Conservation (phyloP, 2,113 vertebrate genomes). For the Ia io region DNA sequence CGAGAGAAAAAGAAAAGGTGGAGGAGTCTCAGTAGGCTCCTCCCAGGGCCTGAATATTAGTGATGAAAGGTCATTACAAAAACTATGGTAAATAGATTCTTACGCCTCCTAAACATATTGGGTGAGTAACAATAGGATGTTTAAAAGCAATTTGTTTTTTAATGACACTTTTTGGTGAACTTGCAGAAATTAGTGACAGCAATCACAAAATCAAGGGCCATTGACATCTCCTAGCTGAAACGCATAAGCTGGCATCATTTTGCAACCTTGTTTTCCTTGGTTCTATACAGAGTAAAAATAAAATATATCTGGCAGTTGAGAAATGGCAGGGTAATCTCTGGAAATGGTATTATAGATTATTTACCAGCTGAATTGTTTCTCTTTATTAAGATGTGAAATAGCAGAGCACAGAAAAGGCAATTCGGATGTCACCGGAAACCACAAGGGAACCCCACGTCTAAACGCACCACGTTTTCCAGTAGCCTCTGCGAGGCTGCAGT, state of each 20-base stretch:
- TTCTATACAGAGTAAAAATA: conserved; percentile 18
- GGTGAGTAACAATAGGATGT: background rate
- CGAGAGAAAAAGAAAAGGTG: conserved; percentile 6
- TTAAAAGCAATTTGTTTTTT: conserved; percentile 45
- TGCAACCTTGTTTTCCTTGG: conserved; percentile 36
- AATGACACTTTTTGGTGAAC: conserved; percentile 48
- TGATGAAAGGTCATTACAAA: conserved; percentile 53
- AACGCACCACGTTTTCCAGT: background rate
- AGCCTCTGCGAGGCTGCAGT: background rate
- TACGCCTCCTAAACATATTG: background rate
- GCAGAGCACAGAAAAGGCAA: background rate
- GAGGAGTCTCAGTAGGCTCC: background rate
- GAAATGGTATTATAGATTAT: conserved; percentile 38
- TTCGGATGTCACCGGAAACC: background rate
- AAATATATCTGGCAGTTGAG: conserved; percentile 62
- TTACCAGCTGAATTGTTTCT: conserved; percentile 70
- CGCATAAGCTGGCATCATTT: conserved; percentile 33
- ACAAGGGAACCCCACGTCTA: background rate
- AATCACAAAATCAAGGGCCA: conserved; percentile 69
- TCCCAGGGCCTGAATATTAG: conserved; percentile 22
- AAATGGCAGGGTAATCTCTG: conserved; percentile 53
- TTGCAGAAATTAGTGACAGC: conserved; percentile 67
- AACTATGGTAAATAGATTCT: conserved; percentile 1
- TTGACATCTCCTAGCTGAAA: conserved; percentile 8
- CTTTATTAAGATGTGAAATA: conserved; percentile 64